Evolutionary conservation across 2,888 invertebrate genomes (phyloP).

Genomic region (Torymus auratus): DNA sequence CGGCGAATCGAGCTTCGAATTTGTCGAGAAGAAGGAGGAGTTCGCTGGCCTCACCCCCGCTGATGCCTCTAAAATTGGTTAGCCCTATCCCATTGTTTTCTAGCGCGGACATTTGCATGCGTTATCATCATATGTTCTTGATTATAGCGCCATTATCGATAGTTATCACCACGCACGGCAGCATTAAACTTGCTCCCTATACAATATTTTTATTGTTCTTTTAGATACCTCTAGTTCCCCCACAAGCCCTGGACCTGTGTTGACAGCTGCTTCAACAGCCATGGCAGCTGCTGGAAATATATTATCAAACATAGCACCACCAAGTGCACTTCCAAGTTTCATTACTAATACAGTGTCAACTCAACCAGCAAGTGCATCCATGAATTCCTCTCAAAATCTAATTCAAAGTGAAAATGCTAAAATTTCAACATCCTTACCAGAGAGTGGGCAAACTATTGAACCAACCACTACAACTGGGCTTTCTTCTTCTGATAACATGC

Average conservation of each 20-base stretch:
- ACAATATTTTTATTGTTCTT: constrained; percentile 46
- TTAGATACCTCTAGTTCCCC: constrained; percentile 69
- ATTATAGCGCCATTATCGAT: no score
- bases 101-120: not conserved
- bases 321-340: constrained; percentile 83
- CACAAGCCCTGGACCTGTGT: not conserved
- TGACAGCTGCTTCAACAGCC: constrained; percentile 56
- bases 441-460: constrained; percentile 48
- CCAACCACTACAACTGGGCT: constrained; percentile 34
- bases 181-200: no score
- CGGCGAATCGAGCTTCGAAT: constrained; percentile 74
- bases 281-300: constrained; percentile 79
- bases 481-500: constrained; percentile 40
- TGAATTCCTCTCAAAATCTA: constrained; percentile 52
- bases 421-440: constrained; percentile 2
- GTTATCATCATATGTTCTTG: no score
- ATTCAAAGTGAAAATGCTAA: constrained; percentile 34
- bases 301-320: constrained; percentile 84
- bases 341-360: constrained; percentile 76
- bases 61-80: constrained; percentile 70
- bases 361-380: constrained; percentile 1
- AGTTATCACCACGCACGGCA: no score
- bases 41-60: constrained; percentile 62
- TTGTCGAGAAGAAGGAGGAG: constrained; percentile 74
- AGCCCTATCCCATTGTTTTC: constrained; percentile 50